Conservation (phyloP, 2,113 vertebrate genomes). For the Colinus virginianus region DNA sequence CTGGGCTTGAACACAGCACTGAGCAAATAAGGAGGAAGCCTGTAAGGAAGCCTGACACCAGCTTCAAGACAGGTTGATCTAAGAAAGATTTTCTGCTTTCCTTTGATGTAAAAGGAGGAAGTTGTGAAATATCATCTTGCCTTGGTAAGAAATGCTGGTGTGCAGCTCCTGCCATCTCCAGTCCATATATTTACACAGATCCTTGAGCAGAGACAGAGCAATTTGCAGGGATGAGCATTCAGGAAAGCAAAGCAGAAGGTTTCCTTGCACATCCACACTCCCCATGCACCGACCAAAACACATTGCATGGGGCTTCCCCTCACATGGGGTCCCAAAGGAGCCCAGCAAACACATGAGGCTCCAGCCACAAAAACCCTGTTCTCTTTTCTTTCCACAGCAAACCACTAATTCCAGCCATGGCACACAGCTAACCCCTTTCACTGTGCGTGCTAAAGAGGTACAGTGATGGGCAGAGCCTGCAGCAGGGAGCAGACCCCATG, state of each 20-base stretch:
- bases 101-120: background rate
- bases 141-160: background rate
- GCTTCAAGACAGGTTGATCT: background rate
- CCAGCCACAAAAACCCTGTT: background rate
- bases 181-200: constrained; percentile 34
- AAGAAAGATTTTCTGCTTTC: constrained; percentile 14
- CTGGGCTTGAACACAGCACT: background rate
- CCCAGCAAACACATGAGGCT: background rate
- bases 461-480: fast-evolving
- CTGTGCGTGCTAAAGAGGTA: too few relatives aligned
- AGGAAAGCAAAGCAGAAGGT: background rate
- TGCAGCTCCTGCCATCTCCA: background rate
- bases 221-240: constrained; percentile 17
- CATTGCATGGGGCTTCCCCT: background rate
- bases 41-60: background rate
- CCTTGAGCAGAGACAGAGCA: constrained; percentile 52
- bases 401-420: background rate
- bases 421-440: background rate
- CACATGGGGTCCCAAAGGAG: background rate
- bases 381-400: background rate
- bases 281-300: background rate
- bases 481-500: fast-evolving
- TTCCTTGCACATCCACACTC: background rate
- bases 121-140: constrained; percentile 13
- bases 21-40: background rate